Evolutionary conservation across 2,797 vertebrate genomes (phyloP).

Genomic region (Anguilla pacifica): DNA sequence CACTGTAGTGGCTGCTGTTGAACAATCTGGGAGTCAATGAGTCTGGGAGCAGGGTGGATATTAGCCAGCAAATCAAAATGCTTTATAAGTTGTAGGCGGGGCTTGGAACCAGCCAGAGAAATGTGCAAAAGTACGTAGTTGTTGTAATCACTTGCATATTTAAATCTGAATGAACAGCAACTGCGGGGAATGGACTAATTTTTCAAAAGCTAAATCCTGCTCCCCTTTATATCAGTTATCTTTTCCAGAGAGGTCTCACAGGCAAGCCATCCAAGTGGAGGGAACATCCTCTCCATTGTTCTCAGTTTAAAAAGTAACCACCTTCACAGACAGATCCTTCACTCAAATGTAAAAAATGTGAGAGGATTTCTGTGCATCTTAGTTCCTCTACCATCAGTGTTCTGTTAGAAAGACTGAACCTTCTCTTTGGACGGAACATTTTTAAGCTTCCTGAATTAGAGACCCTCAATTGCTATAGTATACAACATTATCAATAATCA

Average conservation of each 20-base stretch:
- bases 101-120: conserved; percentile 21
- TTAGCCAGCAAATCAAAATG: conserved; percentile 35
- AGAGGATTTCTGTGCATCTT: conserved; percentile 9
- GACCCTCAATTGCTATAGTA: neutral
- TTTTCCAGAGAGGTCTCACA: too few relatives aligned
- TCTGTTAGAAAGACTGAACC: neutral
- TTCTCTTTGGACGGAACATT: neutral
- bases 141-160: neutral
- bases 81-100: conserved; percentile 28
- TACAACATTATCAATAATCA: too few relatives aligned
- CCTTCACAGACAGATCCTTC: neutral
- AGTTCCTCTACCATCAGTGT: neutral
- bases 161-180: neutral
- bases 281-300: neutral
- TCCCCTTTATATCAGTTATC: neutral
- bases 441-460: neutral
- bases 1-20: neutral
- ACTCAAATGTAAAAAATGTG: conserved; percentile 8
- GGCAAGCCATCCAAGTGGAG: neutral
- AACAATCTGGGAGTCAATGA: neutral
- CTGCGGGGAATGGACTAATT: neutral
- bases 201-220: neutral
- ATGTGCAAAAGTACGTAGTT: conserved; percentile 18
- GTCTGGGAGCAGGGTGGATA: neutral
- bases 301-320: neutral